Conservation (phyloP, 2,888 invertebrate genomes). For the Nebria salina region DNA sequence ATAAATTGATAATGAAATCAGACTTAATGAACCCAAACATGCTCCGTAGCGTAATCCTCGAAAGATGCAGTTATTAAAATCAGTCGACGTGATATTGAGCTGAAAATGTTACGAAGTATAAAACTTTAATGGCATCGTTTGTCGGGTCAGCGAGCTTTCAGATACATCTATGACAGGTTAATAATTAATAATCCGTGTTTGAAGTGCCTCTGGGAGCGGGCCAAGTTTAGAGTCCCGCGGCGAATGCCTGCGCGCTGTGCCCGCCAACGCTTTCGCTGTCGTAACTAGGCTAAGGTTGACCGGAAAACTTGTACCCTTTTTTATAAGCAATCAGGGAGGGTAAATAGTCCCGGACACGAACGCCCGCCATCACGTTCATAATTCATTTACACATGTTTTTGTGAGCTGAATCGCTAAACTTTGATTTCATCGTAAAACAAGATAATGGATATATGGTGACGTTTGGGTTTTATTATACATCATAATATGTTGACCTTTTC, state of each 20-base stretch:
- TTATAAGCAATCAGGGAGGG: background rate
- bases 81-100: slow-evolving; percentile 35
- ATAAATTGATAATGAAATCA: slow-evolving; percentile 44
- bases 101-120: slow-evolving; percentile 43
- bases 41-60: slow-evolving; percentile 21
- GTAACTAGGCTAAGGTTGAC: slow-evolving; percentile 4
- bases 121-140: slow-evolving; percentile 45
- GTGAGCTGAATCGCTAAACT: background rate
- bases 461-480: background rate
- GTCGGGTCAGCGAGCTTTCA: slow-evolving; percentile 44
- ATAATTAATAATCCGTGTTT: slow-evolving; percentile 46
- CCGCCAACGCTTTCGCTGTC: background rate
- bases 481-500: background rate
- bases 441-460: background rate
- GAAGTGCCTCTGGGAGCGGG: slow-evolving; percentile 36
- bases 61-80: slow-evolving; percentile 43
- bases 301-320: slow-evolving; percentile 8
- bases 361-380: slow-evolving; percentile 5
- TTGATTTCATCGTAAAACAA: background rate
- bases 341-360: background rate
- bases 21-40: slow-evolving; percentile 39
- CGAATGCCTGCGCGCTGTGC: background rate
- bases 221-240: background rate
- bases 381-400: slow-evolving; percentile 23
- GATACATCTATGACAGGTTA: slow-evolving; percentile 47